A percentile compares a stretch with the other conserved stretches of the same genome.
These are phyloP conservation scores for Leptogaster cylindrica DNA, from an alignment of 2,888 invertebrate species.

Conservation along the genomic window DNA sequence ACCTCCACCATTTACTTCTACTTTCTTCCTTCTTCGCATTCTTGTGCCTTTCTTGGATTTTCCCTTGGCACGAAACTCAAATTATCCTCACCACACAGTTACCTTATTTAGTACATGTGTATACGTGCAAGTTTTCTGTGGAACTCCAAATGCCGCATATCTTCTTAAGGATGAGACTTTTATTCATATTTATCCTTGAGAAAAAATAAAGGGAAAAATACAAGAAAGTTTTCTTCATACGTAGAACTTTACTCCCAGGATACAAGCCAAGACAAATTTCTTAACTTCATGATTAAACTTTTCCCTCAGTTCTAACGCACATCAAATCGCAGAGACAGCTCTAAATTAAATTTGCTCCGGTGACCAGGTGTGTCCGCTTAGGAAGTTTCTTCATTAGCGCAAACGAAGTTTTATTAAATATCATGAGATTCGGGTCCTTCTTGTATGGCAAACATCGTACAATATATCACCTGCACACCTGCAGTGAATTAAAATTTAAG, in stretches of 20 bases:
- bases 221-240: slow-evolving; percentile 7
- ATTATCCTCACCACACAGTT: slow-evolving; percentile 7
- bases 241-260: slow-evolving; percentile 14
- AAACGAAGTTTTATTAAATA: too few relatives aligned
- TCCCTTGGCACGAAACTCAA: slow-evolving; percentile 16
- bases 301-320: slow-evolving; percentile 32
- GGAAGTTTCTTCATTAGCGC: slow-evolving; percentile 14
- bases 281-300: slow-evolving; percentile 41
- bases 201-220: too few relatives aligned
- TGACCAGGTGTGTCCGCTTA: slow-evolving; percentile 43
- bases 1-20: background rate
- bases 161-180: background rate
- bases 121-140: slow-evolving; percentile 6
- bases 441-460: too few relatives aligned
- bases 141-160: background rate
- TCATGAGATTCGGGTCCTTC: too few relatives aligned
- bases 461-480: too few relatives aligned
- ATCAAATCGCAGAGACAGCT: slow-evolving; percentile 30
- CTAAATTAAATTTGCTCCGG: slow-evolving; percentile 41
- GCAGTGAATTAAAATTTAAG: too few relatives aligned
- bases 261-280: slow-evolving; percentile 13
- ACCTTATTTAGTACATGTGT: slow-evolving; percentile 3
- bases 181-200: slow-evolving; percentile 24
- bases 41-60: background rate
- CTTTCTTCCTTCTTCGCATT: background rate